Conservation (phyloP, 2,888 invertebrate genomes). For the Drosophila mimetica region DNA sequence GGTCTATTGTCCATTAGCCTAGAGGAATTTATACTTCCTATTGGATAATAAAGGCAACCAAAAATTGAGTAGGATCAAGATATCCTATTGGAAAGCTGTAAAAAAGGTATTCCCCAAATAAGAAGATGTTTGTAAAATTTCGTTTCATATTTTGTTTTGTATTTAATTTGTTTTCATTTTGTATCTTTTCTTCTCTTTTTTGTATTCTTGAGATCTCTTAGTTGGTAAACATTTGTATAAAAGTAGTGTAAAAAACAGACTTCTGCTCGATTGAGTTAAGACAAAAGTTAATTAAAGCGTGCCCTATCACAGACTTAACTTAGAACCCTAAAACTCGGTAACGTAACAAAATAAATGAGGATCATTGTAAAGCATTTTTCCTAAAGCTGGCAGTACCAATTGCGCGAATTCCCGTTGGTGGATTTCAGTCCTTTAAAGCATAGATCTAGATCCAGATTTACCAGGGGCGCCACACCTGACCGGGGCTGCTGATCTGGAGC, state of each 20-base stretch:
- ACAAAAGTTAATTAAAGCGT: conserved; percentile 76
- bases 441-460: conserved; percentile 45
- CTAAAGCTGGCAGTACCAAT: conserved; percentile 68
- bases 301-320: conserved; percentile 81
- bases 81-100: conserved; percentile 3
- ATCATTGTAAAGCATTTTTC: conserved; percentile 76
- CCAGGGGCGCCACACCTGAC: conserved; percentile 83
- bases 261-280: conserved; percentile 55
- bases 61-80: neutral
- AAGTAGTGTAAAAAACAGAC: conserved; percentile 55
- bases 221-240: conserved; percentile 42
- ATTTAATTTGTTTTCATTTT: conserved; percentile 18
- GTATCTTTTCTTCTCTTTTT: conserved; percentile 15
- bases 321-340: conserved; percentile 60
- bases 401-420: too few species aligned
- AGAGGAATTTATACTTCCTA: neutral
- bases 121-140: neutral
- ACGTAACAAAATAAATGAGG: conserved; percentile 75
- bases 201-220: conserved; percentile 45
- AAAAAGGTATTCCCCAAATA: neutral
- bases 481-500: conserved; percentile 71
- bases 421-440: conserved; percentile 14
- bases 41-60: neutral
- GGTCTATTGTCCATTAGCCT: neutral
- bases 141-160: conserved; percentile 18